A percentile compares a stretch with the other conserved stretches of the same genome.
Evolutionary conservation across 2,888 invertebrate species (phyloP).

Genomic region (Deilephila porcellus): DNA sequence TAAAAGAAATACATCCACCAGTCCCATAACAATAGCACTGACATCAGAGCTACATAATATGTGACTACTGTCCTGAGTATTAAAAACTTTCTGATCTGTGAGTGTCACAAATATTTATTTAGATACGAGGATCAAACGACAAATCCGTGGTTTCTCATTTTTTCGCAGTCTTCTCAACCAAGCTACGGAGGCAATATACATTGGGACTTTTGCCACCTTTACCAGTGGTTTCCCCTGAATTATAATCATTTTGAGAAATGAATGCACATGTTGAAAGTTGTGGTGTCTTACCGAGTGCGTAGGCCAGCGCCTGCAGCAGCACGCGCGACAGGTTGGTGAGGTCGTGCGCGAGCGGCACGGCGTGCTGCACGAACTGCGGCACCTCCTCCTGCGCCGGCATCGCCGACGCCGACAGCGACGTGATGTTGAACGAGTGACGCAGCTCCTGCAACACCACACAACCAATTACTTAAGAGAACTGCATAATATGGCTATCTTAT

Average conservation of each 20-base stretch:
- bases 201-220: too few relatives aligned
- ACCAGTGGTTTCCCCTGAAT: too few relatives aligned
- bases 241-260: too few relatives aligned
- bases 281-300: slow-evolving; percentile 79
- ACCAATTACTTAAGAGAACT: background rate
- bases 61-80: background rate
- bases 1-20: too few relatives aligned
- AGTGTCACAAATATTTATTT: too few relatives aligned
- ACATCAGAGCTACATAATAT: too few relatives aligned
- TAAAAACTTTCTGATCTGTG: background rate
- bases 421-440: slow-evolving; percentile 89
- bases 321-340: slow-evolving; percentile 88
- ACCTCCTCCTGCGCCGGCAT: slow-evolving; percentile 89
- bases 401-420: slow-evolving; percentile 83
- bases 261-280: too few relatives aligned
- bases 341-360: slow-evolving; percentile 87
- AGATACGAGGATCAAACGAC: too few relatives aligned
- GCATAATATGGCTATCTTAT: background rate
- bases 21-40: too few relatives aligned
- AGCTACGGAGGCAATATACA: too few relatives aligned
- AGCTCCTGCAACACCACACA: slow-evolving; percentile 80
- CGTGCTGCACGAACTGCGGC: slow-evolving; percentile 87
- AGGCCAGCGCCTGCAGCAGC: slow-evolving; percentile 86
- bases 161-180: too few relatives aligned
- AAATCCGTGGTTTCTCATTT: too few relatives aligned